Evolutionary conservation across 2,797 vertebrate genomes (phyloP), one percentile per base, ranked within the genome.

Genomic region (Monodelphis domestica): DNA sequence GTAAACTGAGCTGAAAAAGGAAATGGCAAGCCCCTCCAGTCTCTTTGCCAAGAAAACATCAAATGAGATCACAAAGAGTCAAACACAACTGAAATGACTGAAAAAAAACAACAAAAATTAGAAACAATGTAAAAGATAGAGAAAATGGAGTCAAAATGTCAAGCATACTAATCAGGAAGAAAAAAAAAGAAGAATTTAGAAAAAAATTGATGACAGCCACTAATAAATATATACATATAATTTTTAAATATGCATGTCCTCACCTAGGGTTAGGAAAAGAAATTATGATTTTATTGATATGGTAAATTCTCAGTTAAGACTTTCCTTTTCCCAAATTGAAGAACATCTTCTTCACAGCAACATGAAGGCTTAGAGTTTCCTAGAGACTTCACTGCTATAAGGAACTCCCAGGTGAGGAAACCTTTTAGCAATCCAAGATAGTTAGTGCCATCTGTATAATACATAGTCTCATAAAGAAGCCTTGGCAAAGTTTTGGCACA

Each of bases 241-340:
- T 87, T 5, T 95, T 97, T 50, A 94, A 91, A 29, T 70, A 91
- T 78, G 78, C 29, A 30, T 88, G 93, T 59, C 89, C 26, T 84
- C 21, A 50, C 24, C 70, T 26, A 84, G 38, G 5, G 17, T 84
- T 45, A 84, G 7, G 24, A 10, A 26, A 1, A 50, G 21, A 26
- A 84, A 84, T 7, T 78, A 5, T n/a, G 55, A 56, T 7, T 55
- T 55, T 56, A 11, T 78, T 45, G 38, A 7, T 24, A 1, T 24
- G 24, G 63, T 38, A 3, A 26, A 45, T 21, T 26, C 38, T 78
- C n/a, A 17, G 14, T 78, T 45, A 4, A 63, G 63, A 45, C 7
- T 45, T 7, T 38, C 38, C 38, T 78, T 24, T 84, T 10, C 70
- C 38, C 84, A 26, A 26, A 84, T 38, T 45, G 38, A 50, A 26